Conservation (phyloP, 1,140 invertebrate genomes). For the Physella acuta region DNA sequence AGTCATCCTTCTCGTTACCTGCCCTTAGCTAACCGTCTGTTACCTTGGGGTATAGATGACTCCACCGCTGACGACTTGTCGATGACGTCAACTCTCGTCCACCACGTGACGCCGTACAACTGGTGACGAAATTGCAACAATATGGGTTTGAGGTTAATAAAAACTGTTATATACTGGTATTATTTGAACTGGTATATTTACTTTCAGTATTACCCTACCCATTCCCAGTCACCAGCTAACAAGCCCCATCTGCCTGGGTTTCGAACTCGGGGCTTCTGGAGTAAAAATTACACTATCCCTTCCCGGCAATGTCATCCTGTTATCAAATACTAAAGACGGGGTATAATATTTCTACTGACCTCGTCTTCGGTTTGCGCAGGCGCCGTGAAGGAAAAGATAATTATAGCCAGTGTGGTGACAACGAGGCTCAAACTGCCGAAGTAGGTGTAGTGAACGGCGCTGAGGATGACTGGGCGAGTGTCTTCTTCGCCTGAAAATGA, state of each 20-base stretch:
- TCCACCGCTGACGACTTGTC: too few relatives aligned
- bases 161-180: neutral
- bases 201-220: neutral
- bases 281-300: neutral
- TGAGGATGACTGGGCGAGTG: conserved; percentile 44
- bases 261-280: too few relatives aligned
- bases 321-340: neutral
- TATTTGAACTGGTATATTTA: neutral
- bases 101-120: conserved; percentile 42
- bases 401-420: conserved; percentile 46
- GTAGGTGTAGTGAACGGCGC: conserved; percentile 56
- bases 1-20: too few relatives aligned
- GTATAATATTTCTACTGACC: conserved; percentile 36
- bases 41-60: too few relatives aligned
- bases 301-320: neutral
- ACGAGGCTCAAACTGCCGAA: conserved; percentile 51
- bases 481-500: conserved; percentile 30
- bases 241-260: too few relatives aligned
- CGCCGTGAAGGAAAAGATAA: conserved; percentile 49
- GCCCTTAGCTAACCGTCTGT: too few relatives aligned
- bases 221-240: neutral
- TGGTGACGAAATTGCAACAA: conserved; percentile 18
- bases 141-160: neutral
- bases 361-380: conserved; percentile 34
- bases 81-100: conserved; percentile 40